phyloP scores from a whole-genome alignment of 2,888 invertebrate genomes.

The Sphaeridia pumilis region DNA sequence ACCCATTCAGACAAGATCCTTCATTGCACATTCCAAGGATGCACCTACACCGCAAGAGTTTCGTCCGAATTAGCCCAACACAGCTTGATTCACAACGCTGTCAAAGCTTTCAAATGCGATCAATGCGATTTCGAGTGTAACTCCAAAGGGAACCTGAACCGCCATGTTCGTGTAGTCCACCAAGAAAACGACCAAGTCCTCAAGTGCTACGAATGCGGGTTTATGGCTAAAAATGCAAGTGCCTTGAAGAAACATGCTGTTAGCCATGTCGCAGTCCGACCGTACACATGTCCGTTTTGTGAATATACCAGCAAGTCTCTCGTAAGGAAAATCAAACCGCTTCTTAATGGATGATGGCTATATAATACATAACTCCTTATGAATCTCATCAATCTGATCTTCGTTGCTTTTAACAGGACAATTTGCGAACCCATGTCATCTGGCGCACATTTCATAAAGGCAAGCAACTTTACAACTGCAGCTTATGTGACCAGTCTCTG shows the following conservation, averaged over 20 bases:
- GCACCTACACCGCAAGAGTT: neutral
- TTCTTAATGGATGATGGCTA: too few species aligned
- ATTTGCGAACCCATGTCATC: slow-evolving; percentile 9
- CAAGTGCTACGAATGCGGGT: slow-evolving; percentile 2
- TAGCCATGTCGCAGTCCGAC: neutral
- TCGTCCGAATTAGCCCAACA: slow-evolving; percentile 5
- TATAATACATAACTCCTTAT: too few species aligned
- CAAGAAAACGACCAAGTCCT: neutral
- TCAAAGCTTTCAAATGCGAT: slow-evolving; percentile 1
- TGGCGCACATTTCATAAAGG: slow-evolving; percentile 7
- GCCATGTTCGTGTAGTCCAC: slow-evolving; percentile 6
- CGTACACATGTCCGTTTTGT: slow-evolving; percentile 9
- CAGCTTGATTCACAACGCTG: neutral
- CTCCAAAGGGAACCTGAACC: slow-evolving; percentile 1
- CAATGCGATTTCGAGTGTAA: slow-evolving; percentile 1
- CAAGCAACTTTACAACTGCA: slow-evolving; percentile 3
- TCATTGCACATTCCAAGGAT: slow-evolving; percentile 5
- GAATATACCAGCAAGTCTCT: slow-evolving; percentile 1
- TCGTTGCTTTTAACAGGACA: slow-evolving; percentile 9
- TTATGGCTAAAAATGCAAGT: neutral
- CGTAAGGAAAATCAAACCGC: too few species aligned
- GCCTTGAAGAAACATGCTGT: slow-evolving; percentile 6
- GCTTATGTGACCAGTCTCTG: neutral
- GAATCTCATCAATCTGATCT: too few species aligned
- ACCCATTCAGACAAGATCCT: slow-evolving; percentile 1